Base-by-base conservation (phyloP, 2,797 vertebrate genomes). In the Poecilia velifera region DNA sequence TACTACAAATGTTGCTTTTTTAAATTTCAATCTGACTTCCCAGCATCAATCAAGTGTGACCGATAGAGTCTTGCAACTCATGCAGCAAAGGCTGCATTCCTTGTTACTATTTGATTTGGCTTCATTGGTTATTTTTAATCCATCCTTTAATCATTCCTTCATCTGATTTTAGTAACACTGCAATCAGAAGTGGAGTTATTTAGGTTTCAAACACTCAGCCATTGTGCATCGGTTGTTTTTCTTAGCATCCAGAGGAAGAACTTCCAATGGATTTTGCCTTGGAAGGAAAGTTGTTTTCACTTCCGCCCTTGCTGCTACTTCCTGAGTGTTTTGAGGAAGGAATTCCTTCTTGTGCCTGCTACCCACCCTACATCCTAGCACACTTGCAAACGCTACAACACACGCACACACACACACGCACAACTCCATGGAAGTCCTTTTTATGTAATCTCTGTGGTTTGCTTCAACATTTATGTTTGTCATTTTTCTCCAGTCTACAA, bases 271-370 rank as follows among this genome's bases (percentile, higher is more conserved):
- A 83, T 87, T 89, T 68, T 88, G 66, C 77, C 78, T 91, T 90
- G 91, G 90, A 92, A 87, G 85, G 90, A 90, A 87, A 87, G 74
- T 83, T 91, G 91, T 91, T 93, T 94, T 92, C 82, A 89, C 86
- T 90, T 93, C 93, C 86, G 16, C 84, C 79, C 85, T 86, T 75
- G 81, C 86, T 84, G 84, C 91, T 90, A 90, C 92, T 93, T 94
- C 93, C 91, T 93, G 86, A 90, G 76, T 72, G 73, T 89, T 81
- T 62, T 80, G 80, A 90, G 90, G 91, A 91, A 93, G 90, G 89
- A 93, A 91, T 94, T 94, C 91, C 89, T 90, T 92, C 88, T 87
- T 77, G 87, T 90, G 85, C 81, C 64, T 75, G 73, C 82, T 80
- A 86, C 82, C 85, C 85, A 84, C 86, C 89, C 89, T 70, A 88